phyloP scores from a whole-genome alignment of 2,888 invertebrate genomes.

The Lasioglossum villosulum region DNA sequence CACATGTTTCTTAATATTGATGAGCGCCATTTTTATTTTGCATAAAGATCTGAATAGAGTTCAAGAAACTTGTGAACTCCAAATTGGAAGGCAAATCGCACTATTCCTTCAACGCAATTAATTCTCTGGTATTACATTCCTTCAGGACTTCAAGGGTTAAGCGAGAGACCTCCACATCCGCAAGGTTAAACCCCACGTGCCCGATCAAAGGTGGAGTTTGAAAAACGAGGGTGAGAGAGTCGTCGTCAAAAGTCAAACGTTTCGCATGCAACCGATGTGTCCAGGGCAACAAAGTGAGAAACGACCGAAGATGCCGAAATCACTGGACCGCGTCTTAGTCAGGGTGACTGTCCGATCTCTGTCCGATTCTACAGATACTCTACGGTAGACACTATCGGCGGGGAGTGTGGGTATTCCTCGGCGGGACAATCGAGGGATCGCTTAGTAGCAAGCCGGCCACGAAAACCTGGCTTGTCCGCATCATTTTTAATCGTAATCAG shows the following conservation, averaged over 20 bases:
- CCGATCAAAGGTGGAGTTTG: background rate
- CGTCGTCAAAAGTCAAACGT: background rate
- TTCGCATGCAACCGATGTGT: background rate
- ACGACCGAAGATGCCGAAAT: background rate
- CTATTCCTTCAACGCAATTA: too few species aligned
- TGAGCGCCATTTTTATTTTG: too few species aligned
- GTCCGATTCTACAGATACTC: background rate
- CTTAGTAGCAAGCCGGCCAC: background rate
- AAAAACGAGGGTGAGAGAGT: background rate
- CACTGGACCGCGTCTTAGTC: background rate
- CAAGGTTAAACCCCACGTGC: too few species aligned
- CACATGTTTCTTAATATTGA: too few species aligned
- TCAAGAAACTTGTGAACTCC: too few species aligned
- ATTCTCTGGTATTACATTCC: too few species aligned
- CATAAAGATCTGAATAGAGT: too few species aligned
- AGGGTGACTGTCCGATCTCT: background rate
- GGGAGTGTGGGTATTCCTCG: background rate
- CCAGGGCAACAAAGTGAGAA: background rate
- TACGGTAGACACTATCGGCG: background rate
- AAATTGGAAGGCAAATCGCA: too few species aligned
- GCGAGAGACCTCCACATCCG: too few species aligned
- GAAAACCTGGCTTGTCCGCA: background rate
- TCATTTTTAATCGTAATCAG: constrained; percentile 35
- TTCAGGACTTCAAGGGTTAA: too few species aligned
- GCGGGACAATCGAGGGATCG: constrained; percentile 3